A percentile compares a stretch with the other conserved stretches of the same genome.
These are phyloP conservation scores for Calephelis nemesis DNA, from an alignment of 1,140 invertebrate genomes.

Conservation along the genomic window DNA sequence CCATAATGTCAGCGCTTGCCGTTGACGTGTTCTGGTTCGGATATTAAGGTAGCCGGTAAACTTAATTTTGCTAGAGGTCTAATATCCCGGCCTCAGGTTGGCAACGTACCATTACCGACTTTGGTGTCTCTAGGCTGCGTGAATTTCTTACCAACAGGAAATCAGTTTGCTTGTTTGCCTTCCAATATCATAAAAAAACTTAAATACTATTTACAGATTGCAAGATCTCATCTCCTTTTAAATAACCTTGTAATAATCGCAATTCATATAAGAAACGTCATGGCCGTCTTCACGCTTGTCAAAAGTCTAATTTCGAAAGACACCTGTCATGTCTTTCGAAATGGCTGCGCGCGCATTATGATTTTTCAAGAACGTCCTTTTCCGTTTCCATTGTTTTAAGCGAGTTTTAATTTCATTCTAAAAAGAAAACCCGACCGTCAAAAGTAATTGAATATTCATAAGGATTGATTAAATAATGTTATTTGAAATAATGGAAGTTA, in stretches of 20 bases:
- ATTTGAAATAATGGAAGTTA: no score
- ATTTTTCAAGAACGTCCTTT: slow-evolving; percentile 14
- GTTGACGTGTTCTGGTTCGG: no score
- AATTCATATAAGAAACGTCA: slow-evolving; percentile 15
- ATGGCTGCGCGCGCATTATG: slow-evolving; percentile 15
- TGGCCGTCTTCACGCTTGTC: slow-evolving; percentile 9
- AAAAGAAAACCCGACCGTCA: not conserved
- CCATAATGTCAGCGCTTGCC: no score
- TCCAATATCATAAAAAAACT: no score
- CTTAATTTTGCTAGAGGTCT: no score
- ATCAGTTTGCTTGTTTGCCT: no score
- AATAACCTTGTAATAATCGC: slow-evolving; percentile 18
- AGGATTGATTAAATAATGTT: not conserved
- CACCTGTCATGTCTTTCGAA: slow-evolving; percentile 14
- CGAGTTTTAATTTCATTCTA: slow-evolving; percentile 3
- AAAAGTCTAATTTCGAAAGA: slow-evolving; percentile 12
- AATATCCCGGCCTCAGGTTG: no score
- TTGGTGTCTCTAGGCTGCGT: no score
- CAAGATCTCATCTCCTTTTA: not conserved
- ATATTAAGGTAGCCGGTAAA: no score
- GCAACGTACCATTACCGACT: no score
- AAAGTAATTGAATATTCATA: not conserved
- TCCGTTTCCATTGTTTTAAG: slow-evolving; percentile 1
- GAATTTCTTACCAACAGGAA: no score
- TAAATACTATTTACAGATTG: not conserved